phyloP scores from a whole-genome alignment of 2,797 vertebrate species.

The Oryzias dopingdopingensis region DNA sequence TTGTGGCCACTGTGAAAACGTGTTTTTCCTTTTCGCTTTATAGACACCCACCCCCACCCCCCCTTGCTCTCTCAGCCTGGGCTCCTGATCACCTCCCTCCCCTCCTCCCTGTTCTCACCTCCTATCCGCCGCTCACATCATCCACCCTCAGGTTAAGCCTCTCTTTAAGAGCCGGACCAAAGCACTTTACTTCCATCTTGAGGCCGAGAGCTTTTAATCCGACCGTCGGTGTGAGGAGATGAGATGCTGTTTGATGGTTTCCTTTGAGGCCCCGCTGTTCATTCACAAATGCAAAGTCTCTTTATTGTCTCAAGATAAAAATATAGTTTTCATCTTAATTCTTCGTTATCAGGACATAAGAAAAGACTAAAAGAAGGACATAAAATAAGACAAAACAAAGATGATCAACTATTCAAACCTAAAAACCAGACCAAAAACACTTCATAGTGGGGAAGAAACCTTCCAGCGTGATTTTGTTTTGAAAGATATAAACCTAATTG shows the following conservation, averaged over 20 bases:
- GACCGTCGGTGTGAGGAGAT: not conserved
- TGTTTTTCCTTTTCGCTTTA: slow-evolving; percentile 52
- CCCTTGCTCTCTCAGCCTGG: slow-evolving; percentile 46
- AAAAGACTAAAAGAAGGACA: no score
- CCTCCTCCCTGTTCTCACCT: slow-evolving; percentile 29
- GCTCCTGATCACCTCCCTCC: slow-evolving; percentile 20
- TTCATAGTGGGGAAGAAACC: no score
- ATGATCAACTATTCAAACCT: no score
- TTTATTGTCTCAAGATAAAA: no score
- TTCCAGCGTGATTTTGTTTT: no score
- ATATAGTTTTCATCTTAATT: no score
- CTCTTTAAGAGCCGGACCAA: slow-evolving; percentile 19
- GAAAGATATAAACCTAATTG: no score
- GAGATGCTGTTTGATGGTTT: slow-evolving; percentile 1
- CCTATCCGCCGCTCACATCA: slow-evolving; percentile 14
- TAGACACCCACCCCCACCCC: slow-evolving; percentile 40
- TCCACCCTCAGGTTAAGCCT: slow-evolving; percentile 25
- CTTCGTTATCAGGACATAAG: no score
- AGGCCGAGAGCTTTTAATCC: slow-evolving; percentile 15
- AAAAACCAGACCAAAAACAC: no score
- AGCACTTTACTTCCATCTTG: slow-evolving; percentile 17
- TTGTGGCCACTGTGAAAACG: slow-evolving; percentile 38
- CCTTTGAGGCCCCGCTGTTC: not conserved
- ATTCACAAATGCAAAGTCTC: no score
- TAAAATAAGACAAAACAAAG: no score